phyloP scores from a whole-genome alignment of 2,888 invertebrate species.

The Ashinkailepas kermadecensis region DNA sequence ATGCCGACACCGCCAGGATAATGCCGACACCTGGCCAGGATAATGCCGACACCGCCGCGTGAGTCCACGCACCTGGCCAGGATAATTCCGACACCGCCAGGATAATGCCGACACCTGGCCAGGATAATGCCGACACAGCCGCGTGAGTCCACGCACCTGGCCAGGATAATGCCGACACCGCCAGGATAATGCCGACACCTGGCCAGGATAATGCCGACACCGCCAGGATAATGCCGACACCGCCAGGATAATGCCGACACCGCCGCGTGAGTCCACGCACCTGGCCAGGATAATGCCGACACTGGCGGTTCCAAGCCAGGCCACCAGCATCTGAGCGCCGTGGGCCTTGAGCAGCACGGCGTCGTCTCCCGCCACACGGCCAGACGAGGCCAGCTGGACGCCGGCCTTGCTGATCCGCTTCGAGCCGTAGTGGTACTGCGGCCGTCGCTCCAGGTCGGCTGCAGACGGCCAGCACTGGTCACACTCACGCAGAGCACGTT shows the following conservation, averaged over 20 bases:
- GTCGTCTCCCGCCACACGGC: slow-evolving; percentile 57
- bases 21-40: slow-evolving; percentile 60
- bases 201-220: slow-evolving; percentile 75
- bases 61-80: slow-evolving; percentile 58
- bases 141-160: too few relatives aligned
- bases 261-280: too few relatives aligned
- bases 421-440: slow-evolving; percentile 33
- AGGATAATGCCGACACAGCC: slow-evolving; percentile 75
- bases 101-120: slow-evolving; percentile 54
- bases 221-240: slow-evolving; percentile 75
- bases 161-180: slow-evolving; percentile 75
- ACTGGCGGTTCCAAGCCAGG: slow-evolving; percentile 83
- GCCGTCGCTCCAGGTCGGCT: slow-evolving; percentile 25
- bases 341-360: slow-evolving; percentile 66
- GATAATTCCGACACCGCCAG: slow-evolving; percentile 74
- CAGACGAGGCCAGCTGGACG: slow-evolving; percentile 46
- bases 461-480: not conserved
- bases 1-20: slow-evolving; percentile 81
- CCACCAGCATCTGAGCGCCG: slow-evolving; percentile 76
- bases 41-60: slow-evolving; percentile 74
- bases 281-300: slow-evolving; percentile 72
- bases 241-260: slow-evolving; percentile 78
- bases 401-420: slow-evolving; percentile 47
- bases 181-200: too few relatives aligned
- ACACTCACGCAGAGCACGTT: too few relatives aligned